A percentile compares a stretch with the other conserved stretches of the same genome.
Conservation (phyloP, 2,113 vertebrate species). For the Thermophis baileyi region DNA sequence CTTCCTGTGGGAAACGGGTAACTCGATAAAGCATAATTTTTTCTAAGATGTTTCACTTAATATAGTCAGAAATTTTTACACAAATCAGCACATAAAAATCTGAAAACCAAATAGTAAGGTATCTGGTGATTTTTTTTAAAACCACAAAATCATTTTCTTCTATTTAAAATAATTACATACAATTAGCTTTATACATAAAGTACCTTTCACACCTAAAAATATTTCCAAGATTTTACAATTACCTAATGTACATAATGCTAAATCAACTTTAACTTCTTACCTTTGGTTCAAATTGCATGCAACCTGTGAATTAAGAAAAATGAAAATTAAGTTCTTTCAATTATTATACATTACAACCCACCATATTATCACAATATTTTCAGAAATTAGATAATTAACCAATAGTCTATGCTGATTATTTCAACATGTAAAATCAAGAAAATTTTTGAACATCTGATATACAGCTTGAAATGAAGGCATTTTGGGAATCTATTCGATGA, state of each 20-base stretch:
- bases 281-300: constrained; percentile 71
- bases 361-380: constrained; percentile 8
- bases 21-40: background rate
- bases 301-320: constrained; percentile 62
- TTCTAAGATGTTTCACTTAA: background rate
- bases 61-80: background rate
- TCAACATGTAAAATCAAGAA: background rate
- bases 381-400: background rate
- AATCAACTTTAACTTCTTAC: constrained; percentile 33
- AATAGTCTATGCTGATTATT: background rate
- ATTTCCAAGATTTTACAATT: background rate
- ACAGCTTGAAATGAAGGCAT: background rate
- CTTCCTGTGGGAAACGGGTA: background rate
- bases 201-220: background rate
- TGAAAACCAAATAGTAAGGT: background rate
- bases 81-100: background rate
- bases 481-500: background rate
- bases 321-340: constrained; percentile 30
- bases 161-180: background rate
- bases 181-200: background rate
- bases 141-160: background rate
- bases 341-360: background rate
- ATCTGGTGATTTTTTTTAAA: background rate
- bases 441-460: background rate
- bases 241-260: background rate